Conservation (phyloP, 2,797 vertebrate genomes). For the Muraenolepis orangiensis region DNA sequence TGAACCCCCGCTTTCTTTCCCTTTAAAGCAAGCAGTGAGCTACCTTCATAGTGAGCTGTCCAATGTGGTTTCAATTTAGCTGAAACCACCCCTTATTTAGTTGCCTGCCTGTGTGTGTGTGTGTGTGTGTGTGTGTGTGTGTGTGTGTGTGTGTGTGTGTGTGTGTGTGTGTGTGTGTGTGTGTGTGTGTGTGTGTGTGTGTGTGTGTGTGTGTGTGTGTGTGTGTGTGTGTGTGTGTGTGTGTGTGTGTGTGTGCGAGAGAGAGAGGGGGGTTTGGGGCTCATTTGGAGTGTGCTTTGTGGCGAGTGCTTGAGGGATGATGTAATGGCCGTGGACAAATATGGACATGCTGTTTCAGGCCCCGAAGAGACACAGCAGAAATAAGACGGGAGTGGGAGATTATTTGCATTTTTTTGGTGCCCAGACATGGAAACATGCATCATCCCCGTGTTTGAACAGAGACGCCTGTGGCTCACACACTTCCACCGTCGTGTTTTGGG, state of each 20-base stretch:
- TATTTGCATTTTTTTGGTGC: constrained; percentile 39
- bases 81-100: no score
- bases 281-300: constrained; percentile 35
- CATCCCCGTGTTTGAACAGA: neutral
- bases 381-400: constrained; percentile 17
- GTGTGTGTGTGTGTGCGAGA: no score
- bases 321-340: constrained; percentile 57
- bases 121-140: neutral
- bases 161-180: no score
- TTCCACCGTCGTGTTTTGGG: neutral
- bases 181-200: no score
- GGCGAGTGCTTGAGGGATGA: constrained; percentile 51
- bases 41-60: neutral
- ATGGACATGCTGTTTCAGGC: constrained; percentile 40
- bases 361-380: constrained; percentile 15
- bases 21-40: neutral
- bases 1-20: neutral
- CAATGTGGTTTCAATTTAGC: constrained; percentile 1
- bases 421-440: constrained; percentile 19
- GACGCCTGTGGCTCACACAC: neutral
- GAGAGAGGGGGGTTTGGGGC: constrained; percentile 3
- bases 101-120: neutral
- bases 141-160: neutral
- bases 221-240: no score
- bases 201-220: neutral